A percentile compares a stretch with the other conserved stretches of the same genome.
phyloP scores from a whole-genome alignment of 2,888 invertebrate genomes.

The Synergus itoensis region DNA sequence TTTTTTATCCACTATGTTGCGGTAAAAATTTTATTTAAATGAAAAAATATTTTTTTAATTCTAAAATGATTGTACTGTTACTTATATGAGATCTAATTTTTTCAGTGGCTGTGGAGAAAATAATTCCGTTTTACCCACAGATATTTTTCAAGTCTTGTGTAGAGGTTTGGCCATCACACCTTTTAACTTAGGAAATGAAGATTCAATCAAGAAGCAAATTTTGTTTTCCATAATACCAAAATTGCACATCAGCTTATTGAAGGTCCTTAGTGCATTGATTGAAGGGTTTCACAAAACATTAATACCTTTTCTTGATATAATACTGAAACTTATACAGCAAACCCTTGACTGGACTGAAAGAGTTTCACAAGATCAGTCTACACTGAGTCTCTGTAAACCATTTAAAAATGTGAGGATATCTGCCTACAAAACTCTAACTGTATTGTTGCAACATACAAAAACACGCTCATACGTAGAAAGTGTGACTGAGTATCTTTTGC shows the following conservation, averaged over 20 bases:
- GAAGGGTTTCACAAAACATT: constrained; percentile 69
- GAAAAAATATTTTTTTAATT: background rate
- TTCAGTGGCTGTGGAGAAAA: constrained; percentile 64
- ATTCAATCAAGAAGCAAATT: constrained; percentile 63
- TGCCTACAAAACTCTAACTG: constrained; percentile 67
- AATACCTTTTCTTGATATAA: constrained; percentile 65
- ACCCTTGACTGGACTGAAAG: constrained; percentile 68
- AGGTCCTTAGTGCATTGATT: constrained; percentile 68
- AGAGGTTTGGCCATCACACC: constrained; percentile 70
- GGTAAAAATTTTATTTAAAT: constrained; percentile 47
- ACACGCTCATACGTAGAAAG: constrained; percentile 69
- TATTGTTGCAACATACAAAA: constrained; percentile 66
- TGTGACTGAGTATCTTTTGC: constrained; percentile 65
- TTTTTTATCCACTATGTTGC: constrained; percentile 65
- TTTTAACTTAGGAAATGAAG: constrained; percentile 60
- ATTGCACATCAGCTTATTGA: constrained; percentile 65
- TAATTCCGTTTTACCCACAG: constrained; percentile 64
- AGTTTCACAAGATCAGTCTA: constrained; percentile 44
- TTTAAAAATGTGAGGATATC: constrained; percentile 63
- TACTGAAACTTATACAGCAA: constrained; percentile 68
- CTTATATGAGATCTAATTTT: constrained; percentile 10
- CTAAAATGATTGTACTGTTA: background rate
- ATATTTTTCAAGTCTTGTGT: constrained; percentile 68
- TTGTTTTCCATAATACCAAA: constrained; percentile 68
- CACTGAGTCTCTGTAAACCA: constrained; percentile 52